Conservation (phyloP, 2,113 vertebrate species). For the Thomomys bottae region DNA sequence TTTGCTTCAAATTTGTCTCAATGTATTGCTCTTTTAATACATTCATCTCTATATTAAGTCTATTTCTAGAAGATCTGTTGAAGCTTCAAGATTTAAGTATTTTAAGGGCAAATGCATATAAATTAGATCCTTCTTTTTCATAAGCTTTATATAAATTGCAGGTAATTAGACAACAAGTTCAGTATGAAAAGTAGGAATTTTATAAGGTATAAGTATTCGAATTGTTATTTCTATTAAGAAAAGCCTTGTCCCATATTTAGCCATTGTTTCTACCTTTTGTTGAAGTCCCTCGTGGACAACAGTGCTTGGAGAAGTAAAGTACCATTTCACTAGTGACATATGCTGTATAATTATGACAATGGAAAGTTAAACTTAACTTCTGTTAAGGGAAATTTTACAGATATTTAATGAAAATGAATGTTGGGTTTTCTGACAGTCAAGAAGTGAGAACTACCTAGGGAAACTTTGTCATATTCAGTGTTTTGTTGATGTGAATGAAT, state of each 20-base stretch:
- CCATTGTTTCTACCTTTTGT: neutral
- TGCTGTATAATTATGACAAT: neutral
- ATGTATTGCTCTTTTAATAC: neutral
- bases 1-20: neutral
- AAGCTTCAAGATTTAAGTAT: neutral
- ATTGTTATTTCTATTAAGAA: neutral
- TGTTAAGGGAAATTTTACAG: neutral
- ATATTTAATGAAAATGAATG: neutral
- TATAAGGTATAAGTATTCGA: neutral
- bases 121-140: neutral
- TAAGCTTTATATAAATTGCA: neutral
- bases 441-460: neutral
- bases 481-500: conserved; percentile 33
- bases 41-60: neutral
- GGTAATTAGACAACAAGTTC: neutral
- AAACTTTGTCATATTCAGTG: neutral
- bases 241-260: neutral
- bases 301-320: neutral
- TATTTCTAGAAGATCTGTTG: neutral
- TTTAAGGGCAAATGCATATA: conserved; percentile 14
- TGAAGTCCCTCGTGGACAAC: neutral
- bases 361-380: neutral
- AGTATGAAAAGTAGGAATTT: neutral
- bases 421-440: neutral
- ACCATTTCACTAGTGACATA: neutral